Evolutionary conservation across 2,113 vertebrate genomes (phyloP).

Genomic region (Phalacrocorax pelagicus): DNA sequence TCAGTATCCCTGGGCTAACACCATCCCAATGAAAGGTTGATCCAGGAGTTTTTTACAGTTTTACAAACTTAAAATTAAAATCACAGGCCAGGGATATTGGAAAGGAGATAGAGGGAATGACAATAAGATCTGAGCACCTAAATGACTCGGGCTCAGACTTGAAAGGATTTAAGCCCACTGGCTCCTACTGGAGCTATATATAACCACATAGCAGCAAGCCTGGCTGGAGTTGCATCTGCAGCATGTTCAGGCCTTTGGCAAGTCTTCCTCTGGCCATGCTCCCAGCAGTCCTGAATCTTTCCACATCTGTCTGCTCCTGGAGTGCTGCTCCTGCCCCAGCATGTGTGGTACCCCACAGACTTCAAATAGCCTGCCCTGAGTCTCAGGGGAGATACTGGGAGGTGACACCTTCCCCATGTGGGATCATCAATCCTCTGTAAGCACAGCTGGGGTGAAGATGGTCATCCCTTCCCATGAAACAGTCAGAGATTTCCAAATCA

Average conservation of each 20-base stretch:
- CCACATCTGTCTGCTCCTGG: background rate
- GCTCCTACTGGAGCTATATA: background rate
- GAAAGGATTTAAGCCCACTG: background rate
- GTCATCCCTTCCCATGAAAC: background rate
- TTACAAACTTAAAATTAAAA: background rate
- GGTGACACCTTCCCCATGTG: background rate
- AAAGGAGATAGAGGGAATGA: background rate
- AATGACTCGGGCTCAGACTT: background rate
- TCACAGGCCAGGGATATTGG: background rate
- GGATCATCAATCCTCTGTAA: background rate
- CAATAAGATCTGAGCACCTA: background rate
- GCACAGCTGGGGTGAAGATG: background rate
- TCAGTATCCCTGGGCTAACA: background rate
- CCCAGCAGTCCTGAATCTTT: background rate
- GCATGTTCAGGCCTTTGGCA: rapidly evolving
- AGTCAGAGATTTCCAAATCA: background rate
- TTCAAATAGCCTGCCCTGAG: background rate
- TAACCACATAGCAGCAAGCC: background rate
- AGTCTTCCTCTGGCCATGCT: background rate
- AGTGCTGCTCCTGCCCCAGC: background rate
- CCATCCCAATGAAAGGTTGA: background rate
- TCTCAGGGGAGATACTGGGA: background rate
- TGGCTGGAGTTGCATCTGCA: background rate
- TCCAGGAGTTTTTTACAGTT: background rate
- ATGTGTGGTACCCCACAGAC: background rate